Conservation (phyloP, 2,113 vertebrate genomes). For the Scolopax mira region DNA sequence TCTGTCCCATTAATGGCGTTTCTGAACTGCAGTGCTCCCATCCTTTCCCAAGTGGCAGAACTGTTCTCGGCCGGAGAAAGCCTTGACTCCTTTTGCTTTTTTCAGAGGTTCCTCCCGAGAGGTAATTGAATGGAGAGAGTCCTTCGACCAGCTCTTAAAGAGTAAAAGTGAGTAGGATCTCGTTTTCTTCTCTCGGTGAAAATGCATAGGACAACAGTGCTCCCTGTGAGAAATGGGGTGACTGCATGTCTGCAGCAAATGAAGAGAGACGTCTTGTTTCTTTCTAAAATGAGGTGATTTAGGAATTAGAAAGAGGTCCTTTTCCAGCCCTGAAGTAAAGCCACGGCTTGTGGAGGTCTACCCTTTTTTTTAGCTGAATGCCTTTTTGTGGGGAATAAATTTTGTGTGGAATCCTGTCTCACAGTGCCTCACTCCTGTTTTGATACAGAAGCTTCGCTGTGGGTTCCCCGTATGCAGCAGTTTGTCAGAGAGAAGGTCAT, state of each 20-base stretch:
- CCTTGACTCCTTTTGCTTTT: neutral
- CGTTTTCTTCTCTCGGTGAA: neutral
- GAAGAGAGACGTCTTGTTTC: neutral
- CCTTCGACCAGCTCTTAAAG: slow-evolving; percentile 88
- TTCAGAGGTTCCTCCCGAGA: slow-evolving; percentile 84
- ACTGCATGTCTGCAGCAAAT: neutral
- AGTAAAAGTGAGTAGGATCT: slow-evolving; percentile 87
- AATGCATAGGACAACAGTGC: accelerated
- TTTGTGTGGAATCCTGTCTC: too few species aligned
- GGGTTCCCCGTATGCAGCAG: neutral
- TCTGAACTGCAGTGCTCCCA: neutral
- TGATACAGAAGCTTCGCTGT: accelerated
- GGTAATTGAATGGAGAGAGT: slow-evolving; percentile 86
- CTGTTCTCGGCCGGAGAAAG: accelerated
- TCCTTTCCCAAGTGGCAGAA: neutral
- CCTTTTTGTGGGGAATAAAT: neutral
- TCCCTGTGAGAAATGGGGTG: neutral
- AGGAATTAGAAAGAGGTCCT: neutral
- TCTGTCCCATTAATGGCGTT: accelerated
- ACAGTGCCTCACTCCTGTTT: accelerated
- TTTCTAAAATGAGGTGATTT: neutral
- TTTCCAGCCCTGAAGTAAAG: neutral
- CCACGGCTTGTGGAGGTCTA: neutral
- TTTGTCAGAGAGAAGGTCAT: accelerated
- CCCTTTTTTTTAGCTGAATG: neutral